Evolutionary conservation across 1,140 invertebrate genomes (phyloP), one percentile per base, ranked within the genome.

Genomic region (Lepidurus packardi): DNA sequence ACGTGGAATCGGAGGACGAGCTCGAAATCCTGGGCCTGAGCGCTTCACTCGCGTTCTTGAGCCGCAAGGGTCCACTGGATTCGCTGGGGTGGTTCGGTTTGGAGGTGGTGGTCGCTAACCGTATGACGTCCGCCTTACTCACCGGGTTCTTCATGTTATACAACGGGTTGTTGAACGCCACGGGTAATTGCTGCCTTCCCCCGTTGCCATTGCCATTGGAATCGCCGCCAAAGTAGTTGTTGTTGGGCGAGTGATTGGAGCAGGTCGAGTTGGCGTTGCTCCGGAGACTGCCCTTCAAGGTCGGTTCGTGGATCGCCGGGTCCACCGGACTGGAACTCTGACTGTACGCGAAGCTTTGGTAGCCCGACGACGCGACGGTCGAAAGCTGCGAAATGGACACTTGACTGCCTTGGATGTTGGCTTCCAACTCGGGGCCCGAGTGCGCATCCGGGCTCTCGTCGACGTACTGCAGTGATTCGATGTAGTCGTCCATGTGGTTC

Each of bases 311-410:
- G 43, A 85, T 84, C 8, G 86, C 87, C 10, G 91, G 87, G 83
- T 95, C 93, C 4, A 94, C 92, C n/a, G 94, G 93, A 83, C 93
- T 94, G 81, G 91, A 94, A 79, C 93, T 94, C 84, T 94, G 93
- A 82, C 93, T 95, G 84, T 94, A 94, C 7, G 93, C 93, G 82
- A 95, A 94, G 81, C 93, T 95, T 85, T 96, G 94, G 83, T 96
- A 96, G 1, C 94, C 94, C 1, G 93, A 95, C 34, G 93, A 94
- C 1, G 92, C 93, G 77, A 93, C 91, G 79, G 92, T 93, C 24
- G 92, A 93, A 45, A 93, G 83, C 78, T 92, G 92, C 79, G 92
- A 92, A 78, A 95, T 93, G 1, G 92, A 93, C 4, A 90, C 88
- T 82, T 92, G 91, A 74, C 90, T 91, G 45, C 90, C 90, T 81